Conservation (phyloP, 1,140 invertebrate species). For the Pectinophora gossypiella region DNA sequence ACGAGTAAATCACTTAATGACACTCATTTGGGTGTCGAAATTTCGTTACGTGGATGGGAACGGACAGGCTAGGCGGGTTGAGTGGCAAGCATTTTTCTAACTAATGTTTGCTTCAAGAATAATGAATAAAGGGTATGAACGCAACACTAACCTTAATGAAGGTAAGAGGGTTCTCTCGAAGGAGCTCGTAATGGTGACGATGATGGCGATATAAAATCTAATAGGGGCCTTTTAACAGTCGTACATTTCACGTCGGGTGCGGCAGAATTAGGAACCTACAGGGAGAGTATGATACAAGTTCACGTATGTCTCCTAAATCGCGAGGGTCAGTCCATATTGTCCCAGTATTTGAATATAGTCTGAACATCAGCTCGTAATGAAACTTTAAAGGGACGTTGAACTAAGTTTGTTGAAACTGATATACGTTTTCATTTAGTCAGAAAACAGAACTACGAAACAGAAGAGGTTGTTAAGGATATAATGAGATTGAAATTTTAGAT, state of each 20-base stretch:
- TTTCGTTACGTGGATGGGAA: no score
- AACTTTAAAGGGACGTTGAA: not conserved
- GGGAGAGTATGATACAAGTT: slow-evolving; percentile 6
- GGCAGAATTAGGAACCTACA: slow-evolving; percentile 17
- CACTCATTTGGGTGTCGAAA: no score
- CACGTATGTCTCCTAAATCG: not conserved
- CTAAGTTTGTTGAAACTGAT: not conserved
- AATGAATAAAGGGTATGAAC: slow-evolving; percentile 40
- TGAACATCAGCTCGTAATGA: not conserved
- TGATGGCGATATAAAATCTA: slow-evolving; percentile 58
- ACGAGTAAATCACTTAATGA: no score
- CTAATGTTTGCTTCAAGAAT: slow-evolving; percentile 19
- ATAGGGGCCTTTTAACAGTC: slow-evolving; percentile 35
- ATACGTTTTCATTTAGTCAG: no score
- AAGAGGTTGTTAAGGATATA: not conserved
- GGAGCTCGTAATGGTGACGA: slow-evolving; percentile 47
- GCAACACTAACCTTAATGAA: slow-evolving; percentile 42
- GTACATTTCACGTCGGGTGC: slow-evolving; percentile 24
- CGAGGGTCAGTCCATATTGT: not conserved
- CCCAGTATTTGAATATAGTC: not conserved
- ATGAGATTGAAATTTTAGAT: not conserved
- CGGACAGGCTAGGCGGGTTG: no score
- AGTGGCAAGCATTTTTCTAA: slow-evolving; percentile 20
- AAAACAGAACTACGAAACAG: not conserved
- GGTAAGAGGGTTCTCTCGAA: slow-evolving; percentile 36